phyloP scores from a whole-genome alignment of 2,113 vertebrate species.

The Anser cygnoides region DNA sequence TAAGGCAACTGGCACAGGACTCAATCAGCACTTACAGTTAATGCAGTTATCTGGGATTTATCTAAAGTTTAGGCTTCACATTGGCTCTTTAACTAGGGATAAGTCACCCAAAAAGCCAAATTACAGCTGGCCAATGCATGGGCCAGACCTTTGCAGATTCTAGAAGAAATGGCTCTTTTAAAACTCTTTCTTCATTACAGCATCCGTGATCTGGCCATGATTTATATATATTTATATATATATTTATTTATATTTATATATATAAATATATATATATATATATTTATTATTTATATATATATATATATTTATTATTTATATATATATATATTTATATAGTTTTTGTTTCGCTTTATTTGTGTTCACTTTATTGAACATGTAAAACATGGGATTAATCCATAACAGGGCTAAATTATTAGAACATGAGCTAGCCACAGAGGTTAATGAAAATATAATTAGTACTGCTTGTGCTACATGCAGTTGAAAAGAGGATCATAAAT shows the following conservation, averaged over 20 bases:
- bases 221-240: too few species aligned
- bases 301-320: too few species aligned
- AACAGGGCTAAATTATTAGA: slow-evolving; percentile 74
- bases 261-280: too few species aligned
- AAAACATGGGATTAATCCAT: slow-evolving; percentile 66
- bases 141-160: not conserved
- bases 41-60: not conserved
- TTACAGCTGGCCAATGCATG: not conserved
- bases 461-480: slow-evolving; percentile 69
- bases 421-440: slow-evolving; percentile 69
- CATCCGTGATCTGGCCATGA: not conserved
- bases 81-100: not conserved
- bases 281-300: too few species aligned
- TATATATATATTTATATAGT: slow-evolving; percentile 51
- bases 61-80: not conserved
- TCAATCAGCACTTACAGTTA: not conserved
- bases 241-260: too few species aligned
- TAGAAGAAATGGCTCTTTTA: not conserved
- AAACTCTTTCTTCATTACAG: not conserved
- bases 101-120: not conserved
- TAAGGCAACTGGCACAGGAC: not conserved
- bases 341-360: slow-evolving; percentile 48
- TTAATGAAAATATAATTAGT: slow-evolving; percentile 82
- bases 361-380: slow-evolving; percentile 71
- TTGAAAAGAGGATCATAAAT: slow-evolving; percentile 75